Percentiles rank a stretch among this genome's conserved stretches.
phyloP scores from a whole-genome alignment of 2,113 vertebrate genomes.

The Cygnus atratus region DNA sequence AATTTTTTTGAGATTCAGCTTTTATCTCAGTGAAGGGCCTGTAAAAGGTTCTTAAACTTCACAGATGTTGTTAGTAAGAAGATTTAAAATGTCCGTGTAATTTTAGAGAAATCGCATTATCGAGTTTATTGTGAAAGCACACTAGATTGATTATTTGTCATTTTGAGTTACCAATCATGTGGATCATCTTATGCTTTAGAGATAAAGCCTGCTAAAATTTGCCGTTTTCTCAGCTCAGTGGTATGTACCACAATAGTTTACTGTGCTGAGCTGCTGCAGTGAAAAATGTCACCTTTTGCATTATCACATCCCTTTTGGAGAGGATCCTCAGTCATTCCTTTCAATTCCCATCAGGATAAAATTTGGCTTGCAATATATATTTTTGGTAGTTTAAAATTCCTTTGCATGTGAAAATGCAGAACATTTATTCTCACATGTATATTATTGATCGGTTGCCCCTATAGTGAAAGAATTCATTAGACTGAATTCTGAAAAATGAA shows the following conservation, averaged over 20 bases:
- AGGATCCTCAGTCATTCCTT: not conserved
- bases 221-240: not conserved
- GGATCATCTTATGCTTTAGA: not conserved
- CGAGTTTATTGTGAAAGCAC: not conserved
- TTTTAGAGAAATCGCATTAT: not conserved
- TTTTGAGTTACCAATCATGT: not conserved
- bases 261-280: not conserved
- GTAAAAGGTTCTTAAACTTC: not conserved
- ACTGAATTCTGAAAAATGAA: constrained; percentile 13
- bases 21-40: not conserved
- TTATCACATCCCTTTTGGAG: not conserved
- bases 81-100: not conserved
- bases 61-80: not conserved
- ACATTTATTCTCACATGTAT: not conserved
- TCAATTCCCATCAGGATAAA: not conserved
- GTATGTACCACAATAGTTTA: not conserved
- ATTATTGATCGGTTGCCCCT: constrained; percentile 1
- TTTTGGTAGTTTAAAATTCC: not conserved
- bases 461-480: constrained; percentile 13
- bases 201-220: not conserved
- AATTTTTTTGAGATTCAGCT: not conserved
- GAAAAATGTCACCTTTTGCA: not conserved
- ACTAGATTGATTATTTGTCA: not conserved
- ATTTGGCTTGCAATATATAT: not conserved
- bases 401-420: constrained; percentile 22